phyloP scores from a whole-genome alignment of 2,888 invertebrate species.

The Microctonus brassicae region DNA sequence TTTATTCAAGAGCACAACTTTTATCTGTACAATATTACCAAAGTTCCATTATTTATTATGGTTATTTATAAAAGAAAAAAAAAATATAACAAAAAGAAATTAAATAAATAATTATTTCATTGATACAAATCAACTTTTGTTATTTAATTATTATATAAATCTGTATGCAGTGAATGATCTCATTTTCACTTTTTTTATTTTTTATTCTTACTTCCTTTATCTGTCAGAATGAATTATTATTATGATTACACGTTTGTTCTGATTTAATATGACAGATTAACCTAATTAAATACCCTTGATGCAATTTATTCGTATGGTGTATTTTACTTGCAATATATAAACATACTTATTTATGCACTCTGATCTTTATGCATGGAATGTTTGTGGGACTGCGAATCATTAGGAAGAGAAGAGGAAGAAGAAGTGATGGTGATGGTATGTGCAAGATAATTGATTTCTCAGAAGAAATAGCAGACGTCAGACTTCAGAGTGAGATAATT shows the following conservation, averaged over 20 bases:
- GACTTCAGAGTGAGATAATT: conserved; percentile 16
- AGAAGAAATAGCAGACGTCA: not conserved
- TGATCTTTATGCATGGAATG: not conserved
- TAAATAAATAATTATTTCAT: not conserved
- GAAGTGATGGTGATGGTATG: not conserved
- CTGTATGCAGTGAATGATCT: not conserved
- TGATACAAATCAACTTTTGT: not conserved
- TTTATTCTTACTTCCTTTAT: not conserved
- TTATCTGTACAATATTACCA: conserved; percentile 26
- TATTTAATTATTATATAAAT: not conserved
- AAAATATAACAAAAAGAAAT: not conserved
- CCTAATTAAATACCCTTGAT: not conserved
- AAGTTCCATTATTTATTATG: conserved; percentile 21
- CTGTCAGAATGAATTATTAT: not conserved
- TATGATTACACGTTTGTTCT: not conserved
- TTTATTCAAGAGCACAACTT: conserved; percentile 9
- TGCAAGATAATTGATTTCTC: conserved; percentile 19
- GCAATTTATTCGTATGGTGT: not conserved
- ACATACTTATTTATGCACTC: not conserved
- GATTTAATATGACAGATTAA: not conserved
- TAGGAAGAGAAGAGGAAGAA: not conserved
- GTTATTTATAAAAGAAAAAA: conserved; percentile 23
- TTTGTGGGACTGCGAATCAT: not conserved
- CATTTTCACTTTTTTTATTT: not conserved
- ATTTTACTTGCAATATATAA: too few species aligned